Conservation (phyloP, 2,797 vertebrate genomes). For the Sebastes reedi region DNA sequence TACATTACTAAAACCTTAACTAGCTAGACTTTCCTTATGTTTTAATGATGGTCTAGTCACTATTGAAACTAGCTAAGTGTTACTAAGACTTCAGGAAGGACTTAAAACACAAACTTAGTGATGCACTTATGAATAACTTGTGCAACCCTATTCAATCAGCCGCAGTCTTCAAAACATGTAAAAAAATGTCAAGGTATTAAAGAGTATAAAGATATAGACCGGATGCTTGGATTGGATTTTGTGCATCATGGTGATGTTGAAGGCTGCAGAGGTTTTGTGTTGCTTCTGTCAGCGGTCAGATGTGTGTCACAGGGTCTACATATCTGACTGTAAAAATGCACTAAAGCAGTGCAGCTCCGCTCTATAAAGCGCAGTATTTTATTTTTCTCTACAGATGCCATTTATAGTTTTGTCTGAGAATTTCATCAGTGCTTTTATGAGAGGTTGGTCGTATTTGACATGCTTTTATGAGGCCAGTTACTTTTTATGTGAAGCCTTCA, state of each 20-base stretch:
- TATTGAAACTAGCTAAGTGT: neutral
- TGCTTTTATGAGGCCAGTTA: conserved; percentile 66
- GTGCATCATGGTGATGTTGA: neutral
- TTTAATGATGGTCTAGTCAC: neutral
- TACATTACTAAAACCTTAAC: too few species aligned
- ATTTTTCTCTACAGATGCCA: conserved; percentile 56
- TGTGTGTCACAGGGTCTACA: conserved; percentile 24
- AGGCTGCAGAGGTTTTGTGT: conserved; percentile 13
- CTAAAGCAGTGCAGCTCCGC: conserved; percentile 21
- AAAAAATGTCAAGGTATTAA: neutral
- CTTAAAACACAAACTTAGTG: neutral
- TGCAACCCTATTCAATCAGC: neutral
- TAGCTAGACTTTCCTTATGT: neutral
- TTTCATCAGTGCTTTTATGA: conserved; percentile 69
- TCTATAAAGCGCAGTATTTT: conserved; percentile 38
- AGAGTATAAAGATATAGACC: neutral
- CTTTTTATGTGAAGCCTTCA: conserved; percentile 70
- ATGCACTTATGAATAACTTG: neutral
- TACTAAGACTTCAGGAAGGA: neutral
- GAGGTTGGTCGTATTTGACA: conserved; percentile 63
- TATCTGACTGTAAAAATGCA: conserved; percentile 14
- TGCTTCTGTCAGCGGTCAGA: conserved; percentile 10
- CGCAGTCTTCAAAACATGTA: neutral
- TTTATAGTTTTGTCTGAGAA: conserved; percentile 69
- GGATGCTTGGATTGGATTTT: neutral